Conservation (phyloP, 2,113 vertebrate species). For the Gnathonemus echidnorhynchus region DNA sequence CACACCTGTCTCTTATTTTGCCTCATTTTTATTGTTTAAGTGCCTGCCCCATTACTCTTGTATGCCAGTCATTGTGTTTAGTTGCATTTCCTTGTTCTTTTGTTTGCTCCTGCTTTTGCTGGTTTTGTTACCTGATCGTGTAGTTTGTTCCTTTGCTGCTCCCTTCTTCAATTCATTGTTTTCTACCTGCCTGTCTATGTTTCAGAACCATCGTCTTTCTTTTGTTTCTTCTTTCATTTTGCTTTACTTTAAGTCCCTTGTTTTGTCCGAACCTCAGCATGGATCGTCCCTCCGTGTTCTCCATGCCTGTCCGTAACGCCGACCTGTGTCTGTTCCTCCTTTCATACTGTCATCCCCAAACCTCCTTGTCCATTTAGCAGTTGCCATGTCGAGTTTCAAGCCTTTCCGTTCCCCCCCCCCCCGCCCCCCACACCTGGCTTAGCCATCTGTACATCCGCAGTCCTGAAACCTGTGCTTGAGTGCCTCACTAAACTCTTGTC, state of each 20-base stretch:
- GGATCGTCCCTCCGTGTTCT: neutral
- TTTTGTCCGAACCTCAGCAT: neutral
- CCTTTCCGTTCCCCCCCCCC: neutral
- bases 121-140: neutral
- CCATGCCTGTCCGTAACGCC: neutral
- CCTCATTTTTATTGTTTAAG: neutral
- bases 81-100: neutral
- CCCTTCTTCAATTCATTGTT: neutral
- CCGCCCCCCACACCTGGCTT: neutral
- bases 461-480: neutral
- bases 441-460: neutral
- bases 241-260: neutral
- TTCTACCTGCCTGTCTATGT: neutral
- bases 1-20: neutral
- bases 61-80: neutral
- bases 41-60: neutral
- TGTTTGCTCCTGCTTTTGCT: no score
- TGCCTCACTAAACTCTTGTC: neutral
- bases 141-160: neutral
- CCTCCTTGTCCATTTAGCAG: neutral
- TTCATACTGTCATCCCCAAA: neutral
- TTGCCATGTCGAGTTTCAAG: neutral
- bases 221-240: neutral
- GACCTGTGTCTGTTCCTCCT: neutral
- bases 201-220: neutral